Conservation (phyloP, 1,140 invertebrate species). For the Coelopa frigida region DNA sequence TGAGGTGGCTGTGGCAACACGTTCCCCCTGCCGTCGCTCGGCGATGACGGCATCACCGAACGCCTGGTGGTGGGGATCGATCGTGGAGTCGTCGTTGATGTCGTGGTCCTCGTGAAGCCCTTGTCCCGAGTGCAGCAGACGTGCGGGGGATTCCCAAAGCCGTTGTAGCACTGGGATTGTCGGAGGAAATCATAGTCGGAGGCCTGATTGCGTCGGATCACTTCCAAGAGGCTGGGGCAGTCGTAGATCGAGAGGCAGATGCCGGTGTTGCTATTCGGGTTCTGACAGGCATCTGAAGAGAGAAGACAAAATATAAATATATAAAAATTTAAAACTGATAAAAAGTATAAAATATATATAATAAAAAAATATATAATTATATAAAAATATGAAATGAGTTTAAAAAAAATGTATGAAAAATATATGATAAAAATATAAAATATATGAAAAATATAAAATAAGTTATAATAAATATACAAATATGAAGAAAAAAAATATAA, state of each 20-base stretch:
- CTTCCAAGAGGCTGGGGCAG: constrained; percentile 21
- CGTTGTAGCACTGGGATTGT: constrained; percentile 26
- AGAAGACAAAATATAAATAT: too few species aligned
- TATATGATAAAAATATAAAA: too few species aligned
- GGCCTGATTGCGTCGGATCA: constrained; percentile 16
- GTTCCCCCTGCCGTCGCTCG: constrained; percentile 11
- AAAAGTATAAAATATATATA: too few species aligned
- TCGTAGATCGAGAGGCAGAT: constrained; percentile 34
- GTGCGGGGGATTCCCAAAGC: constrained; percentile 22
- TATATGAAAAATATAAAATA: too few species aligned
- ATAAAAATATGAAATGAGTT: too few species aligned
- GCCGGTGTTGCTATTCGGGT: constrained; percentile 29
- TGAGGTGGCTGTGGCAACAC: constrained; percentile 23
- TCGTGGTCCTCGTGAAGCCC: constrained; percentile 11
- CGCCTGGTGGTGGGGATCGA: background rate
- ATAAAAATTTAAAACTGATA: too few species aligned
- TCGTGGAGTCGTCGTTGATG: constrained; percentile 7
- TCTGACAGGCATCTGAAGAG: constrained; percentile 20
- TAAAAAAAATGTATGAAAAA: too few species aligned
- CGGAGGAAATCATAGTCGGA: constrained; percentile 27
- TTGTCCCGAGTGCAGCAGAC: constrained; percentile 33
- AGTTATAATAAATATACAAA: too few species aligned
- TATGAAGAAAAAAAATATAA: too few species aligned
- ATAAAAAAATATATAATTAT: too few species aligned
- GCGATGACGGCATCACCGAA: background rate